A percentile compares a stretch with the other conserved stretches of the same genome.
These are phyloP conservation scores for Hermatobates lingyangjiaoensis DNA, from an alignment of 1,140 invertebrate genomes.

Conservation along the genomic window DNA sequence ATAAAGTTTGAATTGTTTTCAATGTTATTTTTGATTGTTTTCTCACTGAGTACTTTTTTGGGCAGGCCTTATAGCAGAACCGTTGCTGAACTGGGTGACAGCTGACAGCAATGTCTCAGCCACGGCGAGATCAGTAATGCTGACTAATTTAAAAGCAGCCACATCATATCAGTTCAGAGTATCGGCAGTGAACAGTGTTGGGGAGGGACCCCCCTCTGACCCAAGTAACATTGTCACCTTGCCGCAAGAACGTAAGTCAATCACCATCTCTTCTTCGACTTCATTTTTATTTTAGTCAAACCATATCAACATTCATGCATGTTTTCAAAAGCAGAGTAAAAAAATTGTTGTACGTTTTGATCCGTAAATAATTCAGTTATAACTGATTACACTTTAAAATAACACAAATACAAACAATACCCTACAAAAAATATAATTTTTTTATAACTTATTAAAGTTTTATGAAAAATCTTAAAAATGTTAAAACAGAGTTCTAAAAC, in stretches of 20 bases:
- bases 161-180: constrained; percentile 90
- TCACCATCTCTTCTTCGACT: too few relatives aligned
- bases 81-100: constrained; percentile 70
- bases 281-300: neutral
- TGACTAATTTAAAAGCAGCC: constrained; percentile 79
- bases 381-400: too few relatives aligned
- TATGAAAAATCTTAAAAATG: too few relatives aligned
- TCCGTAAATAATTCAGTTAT: neutral
- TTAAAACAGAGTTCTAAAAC: too few relatives aligned
- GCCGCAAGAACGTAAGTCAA: constrained; percentile 77
- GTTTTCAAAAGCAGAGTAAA: neutral
- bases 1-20: too few relatives aligned
- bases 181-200: constrained; percentile 84
- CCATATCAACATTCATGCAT: neutral
- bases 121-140: constrained; percentile 51
- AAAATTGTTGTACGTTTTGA: neutral
- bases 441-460: too few relatives aligned
- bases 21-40: too few relatives aligned
- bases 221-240: constrained; percentile 71
- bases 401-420: too few relatives aligned
- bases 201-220: constrained; percentile 75
- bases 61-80: constrained; percentile 59
- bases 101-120: constrained; percentile 72
- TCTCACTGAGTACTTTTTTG: too few relatives aligned
- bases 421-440: too few relatives aligned